These are phyloP conservation scores for Amiota communis DNA, from an alignment of 2,888 invertebrate genomes.

Conservation along the genomic window DNA sequence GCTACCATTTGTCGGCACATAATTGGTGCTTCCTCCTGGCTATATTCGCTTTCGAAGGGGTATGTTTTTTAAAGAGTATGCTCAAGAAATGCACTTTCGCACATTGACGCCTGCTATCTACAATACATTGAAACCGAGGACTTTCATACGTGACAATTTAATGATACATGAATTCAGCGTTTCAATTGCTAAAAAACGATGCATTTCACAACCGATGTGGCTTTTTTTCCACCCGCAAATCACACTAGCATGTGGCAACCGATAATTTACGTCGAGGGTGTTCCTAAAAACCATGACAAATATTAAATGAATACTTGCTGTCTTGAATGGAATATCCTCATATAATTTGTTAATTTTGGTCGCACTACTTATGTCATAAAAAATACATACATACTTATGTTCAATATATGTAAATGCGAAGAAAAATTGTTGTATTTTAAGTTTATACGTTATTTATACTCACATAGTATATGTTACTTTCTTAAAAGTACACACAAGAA, in stretches of 20 bases:
- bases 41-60: background rate
- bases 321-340: too few relatives aligned
- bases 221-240: slow-evolving; percentile 51
- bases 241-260: slow-evolving; percentile 62
- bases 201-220: slow-evolving; percentile 34
- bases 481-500: too few relatives aligned
- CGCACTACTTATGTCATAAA: background rate
- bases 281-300: slow-evolving; percentile 37
- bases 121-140: slow-evolving; percentile 43
- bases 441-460: too few relatives aligned
- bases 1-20: slow-evolving; percentile 33
- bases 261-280: slow-evolving; percentile 60
- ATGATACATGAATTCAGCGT: slow-evolving; percentile 59
- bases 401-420: background rate
- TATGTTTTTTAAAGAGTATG: slow-evolving; percentile 39
- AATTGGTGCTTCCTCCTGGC: slow-evolving; percentile 28
- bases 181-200: slow-evolving; percentile 36
- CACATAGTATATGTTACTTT: too few relatives aligned
- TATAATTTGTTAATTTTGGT: too few relatives aligned
- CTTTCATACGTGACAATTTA: slow-evolving; percentile 60
- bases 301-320: background rate
- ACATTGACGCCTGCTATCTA: slow-evolving; percentile 47
- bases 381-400: background rate
- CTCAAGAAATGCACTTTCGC: slow-evolving; percentile 51
- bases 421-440: too few relatives aligned